These are phyloP conservation scores for Hestina assimilis DNA, from an alignment of 1,140 invertebrate species.

Conservation along the genomic window DNA sequence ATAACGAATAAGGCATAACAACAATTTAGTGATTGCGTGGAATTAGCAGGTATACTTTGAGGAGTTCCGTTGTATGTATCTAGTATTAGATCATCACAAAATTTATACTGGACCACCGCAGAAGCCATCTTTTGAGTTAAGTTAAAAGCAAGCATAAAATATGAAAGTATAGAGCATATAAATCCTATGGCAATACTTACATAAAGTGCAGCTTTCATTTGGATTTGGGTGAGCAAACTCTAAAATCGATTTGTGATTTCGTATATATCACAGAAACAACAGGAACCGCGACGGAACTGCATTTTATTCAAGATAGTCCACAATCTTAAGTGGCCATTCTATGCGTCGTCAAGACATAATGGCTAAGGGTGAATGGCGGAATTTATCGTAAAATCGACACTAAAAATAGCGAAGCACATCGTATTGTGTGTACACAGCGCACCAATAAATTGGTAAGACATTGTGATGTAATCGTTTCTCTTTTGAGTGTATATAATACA, in stretches of 20 bases:
- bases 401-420: constrained; percentile 56
- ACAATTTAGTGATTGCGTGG: no score
- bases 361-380: constrained; percentile 49
- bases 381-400: constrained; percentile 67
- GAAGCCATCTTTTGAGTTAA: no score
- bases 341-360: constrained; percentile 52
- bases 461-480: not conserved
- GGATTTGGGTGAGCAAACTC: not conserved
- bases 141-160: no score
- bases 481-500: not conserved
- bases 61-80: no score
- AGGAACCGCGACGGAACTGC: constrained; percentile 32
- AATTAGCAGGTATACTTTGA: no score
- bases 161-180: no score
- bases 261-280: constrained; percentile 23
- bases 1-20: no score
- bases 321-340: constrained; percentile 55
- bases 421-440: constrained; percentile 38
- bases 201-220: no score
- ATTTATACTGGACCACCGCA: no score
- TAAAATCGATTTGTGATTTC: constrained; percentile 5
- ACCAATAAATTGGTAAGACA: constrained; percentile 41
- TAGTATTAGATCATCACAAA: no score
- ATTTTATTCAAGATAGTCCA: constrained; percentile 40
- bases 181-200: no score